These are phyloP conservation scores for Scaptomyza caliginosa DNA, from an alignment of 2,888 invertebrate species.

Conservation along the genomic window DNA sequence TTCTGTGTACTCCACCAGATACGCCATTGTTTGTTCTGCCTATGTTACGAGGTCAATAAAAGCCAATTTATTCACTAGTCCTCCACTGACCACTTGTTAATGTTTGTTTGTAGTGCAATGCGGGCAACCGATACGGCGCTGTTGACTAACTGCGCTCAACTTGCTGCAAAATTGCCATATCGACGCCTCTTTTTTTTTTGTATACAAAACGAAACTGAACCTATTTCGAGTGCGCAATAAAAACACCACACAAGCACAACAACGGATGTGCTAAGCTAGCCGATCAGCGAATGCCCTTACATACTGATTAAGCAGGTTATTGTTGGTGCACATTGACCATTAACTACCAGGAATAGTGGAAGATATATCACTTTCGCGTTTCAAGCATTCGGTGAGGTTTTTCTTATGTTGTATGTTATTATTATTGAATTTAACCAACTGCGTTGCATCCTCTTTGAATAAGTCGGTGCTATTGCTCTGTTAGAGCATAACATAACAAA, in stretches of 20 bases:
- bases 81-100: constrained; percentile 3
- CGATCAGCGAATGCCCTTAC: constrained; percentile 10
- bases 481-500: constrained; percentile 34
- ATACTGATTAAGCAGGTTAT: neutral
- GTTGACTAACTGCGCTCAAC: constrained; percentile 56
- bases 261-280: neutral
- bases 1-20: constrained; percentile 86
- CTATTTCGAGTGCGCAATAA: constrained; percentile 76
- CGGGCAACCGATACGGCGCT: constrained; percentile 31
- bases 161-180: constrained; percentile 51
- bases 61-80: constrained; percentile 7
- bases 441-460: neutral
- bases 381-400: neutral
- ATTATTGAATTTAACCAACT: neutral
- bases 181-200: constrained; percentile 39
- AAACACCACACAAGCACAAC: constrained; percentile 51
- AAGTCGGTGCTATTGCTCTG: neutral
- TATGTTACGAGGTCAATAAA: constrained; percentile 27
- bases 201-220: constrained; percentile 60
- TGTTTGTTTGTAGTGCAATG: constrained; percentile 34
- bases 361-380: neutral
- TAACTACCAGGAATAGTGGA: no score
- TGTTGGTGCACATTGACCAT: no score
- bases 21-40: constrained; percentile 77
- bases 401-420: no score